Evolutionary conservation across 2,797 vertebrate genomes (phyloP).

Genomic region (Scarus forsteni): DNA sequence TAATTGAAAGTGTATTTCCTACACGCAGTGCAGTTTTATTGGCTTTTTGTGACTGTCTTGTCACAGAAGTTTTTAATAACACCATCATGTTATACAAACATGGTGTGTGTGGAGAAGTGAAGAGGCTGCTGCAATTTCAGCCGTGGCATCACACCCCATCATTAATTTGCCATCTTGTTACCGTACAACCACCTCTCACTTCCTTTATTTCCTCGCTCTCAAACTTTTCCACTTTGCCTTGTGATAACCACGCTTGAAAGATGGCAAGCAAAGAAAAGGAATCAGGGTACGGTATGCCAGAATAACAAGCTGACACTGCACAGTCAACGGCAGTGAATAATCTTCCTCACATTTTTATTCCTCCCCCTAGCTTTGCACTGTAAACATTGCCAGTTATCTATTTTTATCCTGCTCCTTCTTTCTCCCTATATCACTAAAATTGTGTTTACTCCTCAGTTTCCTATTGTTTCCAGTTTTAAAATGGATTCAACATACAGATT

Average conservation of each 20-base stretch:
- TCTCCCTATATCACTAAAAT: conserved; percentile 4
- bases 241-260: conserved; percentile 63
- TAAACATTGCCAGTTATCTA: conserved; percentile 40
- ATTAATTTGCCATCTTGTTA: conserved; percentile 53
- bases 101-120: not conserved
- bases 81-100: conserved; percentile 9
- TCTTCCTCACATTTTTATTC: conserved; percentile 57
- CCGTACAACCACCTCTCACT: conserved; percentile 32
- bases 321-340: conserved; percentile 59
- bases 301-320: conserved; percentile 76
- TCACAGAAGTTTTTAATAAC: not conserved
- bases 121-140: conserved; percentile 31
- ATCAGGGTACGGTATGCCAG: conserved; percentile 60
- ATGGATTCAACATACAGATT: not conserved
- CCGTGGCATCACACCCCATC: conserved; percentile 28
- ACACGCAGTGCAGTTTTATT: not conserved
- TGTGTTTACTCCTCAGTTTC: conserved; percentile 20
- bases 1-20: not conserved
- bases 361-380: conserved; percentile 46
- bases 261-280: conserved; percentile 47
- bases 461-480: conserved; percentile 13
- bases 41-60: not conserved
- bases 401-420: conserved; percentile 27
- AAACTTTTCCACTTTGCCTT: conserved; percentile 54
- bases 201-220: conserved; percentile 35